These are phyloP conservation scores for Agrochola circellaris DNA, from an alignment of 2,888 invertebrate genomes.

Conservation along the genomic window DNA sequence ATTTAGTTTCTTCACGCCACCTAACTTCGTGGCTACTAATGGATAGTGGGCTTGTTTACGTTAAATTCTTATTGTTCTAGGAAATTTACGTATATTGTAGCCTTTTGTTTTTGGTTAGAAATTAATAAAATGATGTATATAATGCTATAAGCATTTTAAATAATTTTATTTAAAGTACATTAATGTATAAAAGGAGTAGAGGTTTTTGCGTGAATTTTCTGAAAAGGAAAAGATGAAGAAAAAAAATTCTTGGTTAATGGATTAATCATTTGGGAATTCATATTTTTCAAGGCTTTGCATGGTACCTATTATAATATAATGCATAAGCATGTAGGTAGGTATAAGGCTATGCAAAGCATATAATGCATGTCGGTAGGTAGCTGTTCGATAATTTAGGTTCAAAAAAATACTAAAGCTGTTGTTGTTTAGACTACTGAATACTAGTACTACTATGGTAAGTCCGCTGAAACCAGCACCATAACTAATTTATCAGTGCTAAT, in stretches of 20 bases:
- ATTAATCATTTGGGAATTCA: not conserved
- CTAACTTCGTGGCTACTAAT: slow-evolving; percentile 64
- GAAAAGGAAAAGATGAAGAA: not conserved
- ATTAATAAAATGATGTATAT: not conserved
- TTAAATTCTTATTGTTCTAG: slow-evolving; percentile 48
- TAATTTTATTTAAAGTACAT: not conserved
- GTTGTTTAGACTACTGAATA: not conserved
- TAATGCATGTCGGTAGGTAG: not conserved
- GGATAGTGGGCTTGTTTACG: slow-evolving; percentile 55
- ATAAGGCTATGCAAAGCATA: not conserved
- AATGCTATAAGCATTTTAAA: not conserved
- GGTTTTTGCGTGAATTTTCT: not conserved
- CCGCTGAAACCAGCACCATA: slow-evolving; percentile 37
- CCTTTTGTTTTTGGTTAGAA: not conserved
- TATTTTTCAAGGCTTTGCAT: not conserved
- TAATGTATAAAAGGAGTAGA: not conserved
- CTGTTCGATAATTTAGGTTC: not conserved
- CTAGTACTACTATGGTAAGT: not conserved
- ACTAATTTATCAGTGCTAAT: slow-evolving; percentile 52
- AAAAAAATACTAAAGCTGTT: not conserved
- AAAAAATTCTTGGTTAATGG: not conserved
- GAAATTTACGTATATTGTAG: not conserved
- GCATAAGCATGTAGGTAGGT: not conserved
- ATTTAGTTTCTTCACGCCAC: slow-evolving; percentile 65
- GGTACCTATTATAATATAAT: not conserved